Base-by-base conservation (phyloP, 2,797 vertebrate genomes). In the Loris lydekkerianus region DNA sequence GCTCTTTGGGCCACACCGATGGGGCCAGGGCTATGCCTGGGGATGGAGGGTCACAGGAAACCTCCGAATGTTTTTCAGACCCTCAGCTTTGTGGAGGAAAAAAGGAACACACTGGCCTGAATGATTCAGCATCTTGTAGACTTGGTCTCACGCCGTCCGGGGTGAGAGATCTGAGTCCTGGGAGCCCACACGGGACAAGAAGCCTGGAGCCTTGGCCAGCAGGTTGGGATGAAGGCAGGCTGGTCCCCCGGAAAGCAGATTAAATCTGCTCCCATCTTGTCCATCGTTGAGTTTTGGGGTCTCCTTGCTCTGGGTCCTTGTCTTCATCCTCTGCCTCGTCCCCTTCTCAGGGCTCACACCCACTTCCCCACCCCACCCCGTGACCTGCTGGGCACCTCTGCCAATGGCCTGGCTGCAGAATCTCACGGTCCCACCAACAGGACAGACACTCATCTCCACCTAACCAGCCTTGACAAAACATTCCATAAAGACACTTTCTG, bases 61-160 rank as follows among this genome's bases (percentile, higher is more conserved):
- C 20, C 11, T 8, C 20, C 18, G 7, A 5, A n/a, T 0, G 31
- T 2, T 20, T 37, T 27, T 31, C 65, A 4, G 67, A 73, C 29
- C 3, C 61, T 18, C 2, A 1, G 53, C 0, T 2, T 29, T 0
- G 3, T 0, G 3, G 1, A 5, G 23, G 34, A 5, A 60, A 40
- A 31, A 40, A 37, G 63, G 43, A 21, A 60, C 37, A 15, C 6
- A 5, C 29, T 0, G 3, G 3, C 14, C 2, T 7, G 15, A 34
- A 4, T 2, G 43, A 31, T 6, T 0, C 1, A 3, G 53, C n/a
- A 5, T 40, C 87, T 43, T 56, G n/a, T 7, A 29, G 25, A n/a
- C 17, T 11, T 9, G 4, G 29, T 60, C 18, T n/a, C 0, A 1
- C 31, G 46, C 43, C 27, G 13, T 8, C 31, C 23, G 1, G 72